Evolutionary conservation across 2,888 invertebrate genomes (phyloP).

Genomic region (Lasioglossum figueresi): DNA sequence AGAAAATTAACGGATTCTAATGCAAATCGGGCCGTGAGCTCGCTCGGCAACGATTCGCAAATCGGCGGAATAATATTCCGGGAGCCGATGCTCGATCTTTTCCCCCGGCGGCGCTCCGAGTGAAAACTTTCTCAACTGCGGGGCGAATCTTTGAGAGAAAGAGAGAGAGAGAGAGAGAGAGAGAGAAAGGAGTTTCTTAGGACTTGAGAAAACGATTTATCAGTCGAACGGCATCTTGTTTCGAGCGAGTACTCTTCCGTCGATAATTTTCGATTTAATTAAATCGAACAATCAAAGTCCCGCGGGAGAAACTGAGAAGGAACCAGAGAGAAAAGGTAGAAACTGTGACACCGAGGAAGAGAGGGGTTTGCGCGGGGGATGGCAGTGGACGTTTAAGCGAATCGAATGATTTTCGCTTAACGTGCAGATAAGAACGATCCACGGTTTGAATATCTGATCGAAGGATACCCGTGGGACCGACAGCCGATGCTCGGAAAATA

Average conservation of each 20-base stretch:
- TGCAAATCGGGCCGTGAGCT: neutral
- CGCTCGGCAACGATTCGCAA: neutral
- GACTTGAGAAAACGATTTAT: neutral
- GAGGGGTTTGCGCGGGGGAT: neutral
- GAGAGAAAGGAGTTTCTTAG: too few species aligned
- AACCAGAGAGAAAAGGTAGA: neutral
- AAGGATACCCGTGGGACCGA: constrained; percentile 52
- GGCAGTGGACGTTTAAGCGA: constrained; percentile 44
- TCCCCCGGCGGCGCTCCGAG: neutral
- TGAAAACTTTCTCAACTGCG: neutral
- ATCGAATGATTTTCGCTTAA: constrained; percentile 63
- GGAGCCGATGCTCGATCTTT: neutral
- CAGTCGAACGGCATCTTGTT: constrained; percentile 17
- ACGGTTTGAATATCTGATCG: constrained; percentile 63
- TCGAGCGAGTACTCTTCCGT: constrained; percentile 4
- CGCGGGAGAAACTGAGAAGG: neutral
- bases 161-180: too few species aligned
- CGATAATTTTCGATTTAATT: constrained; percentile 52
- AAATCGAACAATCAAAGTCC: constrained; percentile 24
- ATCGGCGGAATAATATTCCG: neutral
- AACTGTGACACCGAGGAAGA: neutral
- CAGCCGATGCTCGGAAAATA: constrained; percentile 57
- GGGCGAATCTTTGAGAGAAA: too few species aligned
- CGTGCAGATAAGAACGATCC: constrained; percentile 61
- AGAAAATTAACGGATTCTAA: constrained; percentile 8